Evolutionary conservation across 2,888 invertebrate genomes (phyloP).

Genomic region (Exocentrus adspersus): DNA sequence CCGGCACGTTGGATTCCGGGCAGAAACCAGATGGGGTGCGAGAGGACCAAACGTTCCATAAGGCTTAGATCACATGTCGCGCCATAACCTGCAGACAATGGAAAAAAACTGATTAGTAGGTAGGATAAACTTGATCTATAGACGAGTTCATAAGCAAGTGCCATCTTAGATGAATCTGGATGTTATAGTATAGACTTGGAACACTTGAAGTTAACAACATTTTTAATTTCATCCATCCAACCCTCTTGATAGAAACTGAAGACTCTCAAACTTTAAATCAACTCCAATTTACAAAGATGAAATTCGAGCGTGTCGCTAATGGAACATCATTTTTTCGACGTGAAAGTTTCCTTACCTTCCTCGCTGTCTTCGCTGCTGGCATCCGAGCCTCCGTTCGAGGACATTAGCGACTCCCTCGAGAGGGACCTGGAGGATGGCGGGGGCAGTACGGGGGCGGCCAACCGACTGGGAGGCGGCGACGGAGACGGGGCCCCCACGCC

Average conservation of each 20-base stretch:
- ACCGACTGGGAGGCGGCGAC: constrained; percentile 59
- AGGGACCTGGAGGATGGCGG: constrained; percentile 62
- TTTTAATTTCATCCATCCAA: no score
- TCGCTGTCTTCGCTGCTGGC: constrained; percentile 69
- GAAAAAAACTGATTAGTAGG: no score
- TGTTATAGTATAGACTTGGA: no score
- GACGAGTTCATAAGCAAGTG: no score
- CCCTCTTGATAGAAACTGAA: neutral
- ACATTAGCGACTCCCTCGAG: constrained; percentile 70
- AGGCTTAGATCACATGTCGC: constrained; percentile 86
- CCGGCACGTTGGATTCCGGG: constrained; percentile 93
- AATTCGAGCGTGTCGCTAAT: neutral
- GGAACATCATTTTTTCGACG: neutral
- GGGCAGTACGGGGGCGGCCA: constrained; percentile 48
- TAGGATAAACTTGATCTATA: no score
- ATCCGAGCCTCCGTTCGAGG: constrained; percentile 70
- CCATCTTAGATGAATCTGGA: no score
- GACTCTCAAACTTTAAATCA: neutral
- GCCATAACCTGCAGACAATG: constrained; percentile 66
- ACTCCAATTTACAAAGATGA: neutral
- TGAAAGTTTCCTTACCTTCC: constrained; percentile 49
- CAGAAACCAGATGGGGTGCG: constrained; percentile 96
- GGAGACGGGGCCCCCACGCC: constrained; percentile 63
- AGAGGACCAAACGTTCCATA: constrained; percentile 87
- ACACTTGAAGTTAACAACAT: no score